Conservation (phyloP, 2,888 invertebrate species). For the Mythimna lalbum region DNA sequence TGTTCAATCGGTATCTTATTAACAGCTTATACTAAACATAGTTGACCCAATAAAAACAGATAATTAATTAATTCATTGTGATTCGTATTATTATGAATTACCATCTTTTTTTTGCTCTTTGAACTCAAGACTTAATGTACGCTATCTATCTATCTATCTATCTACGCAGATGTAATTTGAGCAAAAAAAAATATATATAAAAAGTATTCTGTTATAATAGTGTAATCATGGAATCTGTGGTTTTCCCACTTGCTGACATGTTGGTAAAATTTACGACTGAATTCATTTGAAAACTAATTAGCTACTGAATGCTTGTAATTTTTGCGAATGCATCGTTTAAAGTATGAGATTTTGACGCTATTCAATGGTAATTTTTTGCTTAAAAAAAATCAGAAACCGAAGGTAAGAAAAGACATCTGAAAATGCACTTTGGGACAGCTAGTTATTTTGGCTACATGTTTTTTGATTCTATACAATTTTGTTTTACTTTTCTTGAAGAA, state of each 20-base stretch:
- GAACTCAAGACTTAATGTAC: neutral
- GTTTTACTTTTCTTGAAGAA: too few species aligned
- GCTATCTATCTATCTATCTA: too few species aligned
- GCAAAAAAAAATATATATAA: conserved; percentile 8
- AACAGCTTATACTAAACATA: neutral
- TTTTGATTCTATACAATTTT: too few species aligned
- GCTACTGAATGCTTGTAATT: neutral
- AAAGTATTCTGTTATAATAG: neutral
- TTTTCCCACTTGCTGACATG: conserved; percentile 10
- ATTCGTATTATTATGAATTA: neutral
- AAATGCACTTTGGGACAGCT: too few species aligned
- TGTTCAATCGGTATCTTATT: neutral
- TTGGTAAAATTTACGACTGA: conserved; percentile 2
- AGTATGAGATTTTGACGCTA: neutral
- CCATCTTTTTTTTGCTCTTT: conserved; percentile 8
- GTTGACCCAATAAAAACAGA: conserved; percentile 3
- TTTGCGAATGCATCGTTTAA: neutral
- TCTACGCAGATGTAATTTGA: too few species aligned
- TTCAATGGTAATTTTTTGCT: neutral
- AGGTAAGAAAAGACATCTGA: too few species aligned
- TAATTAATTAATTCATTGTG: neutral
- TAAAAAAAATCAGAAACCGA: neutral
- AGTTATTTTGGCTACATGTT: too few species aligned
- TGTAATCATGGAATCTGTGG: conserved; percentile 11
- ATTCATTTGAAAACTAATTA: conserved; percentile 9